These are phyloP conservation scores for Parotia lawesii DNA, from an alignment of 2,113 vertebrate genomes.

Conservation along the genomic window DNA sequence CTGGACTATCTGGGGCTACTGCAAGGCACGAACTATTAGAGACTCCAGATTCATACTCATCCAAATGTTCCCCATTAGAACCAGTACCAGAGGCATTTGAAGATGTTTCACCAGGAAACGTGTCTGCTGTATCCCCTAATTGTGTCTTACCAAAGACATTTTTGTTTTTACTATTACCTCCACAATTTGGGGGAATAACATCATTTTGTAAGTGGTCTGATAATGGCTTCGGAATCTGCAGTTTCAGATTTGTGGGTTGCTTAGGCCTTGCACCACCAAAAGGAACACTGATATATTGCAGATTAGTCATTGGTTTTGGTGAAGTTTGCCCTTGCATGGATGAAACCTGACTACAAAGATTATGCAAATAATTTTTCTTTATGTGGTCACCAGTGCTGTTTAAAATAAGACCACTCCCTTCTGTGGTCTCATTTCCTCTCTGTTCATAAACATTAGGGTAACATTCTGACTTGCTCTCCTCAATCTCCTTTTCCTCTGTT, in stretches of 20 bases:
- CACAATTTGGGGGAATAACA: constrained; percentile 73
- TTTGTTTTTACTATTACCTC: constrained; percentile 86
- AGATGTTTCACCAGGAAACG: constrained; percentile 69
- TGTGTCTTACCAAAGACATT: constrained; percentile 79
- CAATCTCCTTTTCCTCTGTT: constrained; percentile 97
- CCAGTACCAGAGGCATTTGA: constrained; percentile 62
- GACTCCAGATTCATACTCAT: constrained; percentile 73
- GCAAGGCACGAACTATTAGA: constrained; percentile 74
- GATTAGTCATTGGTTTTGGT: constrained; percentile 70
- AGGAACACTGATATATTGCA: constrained; percentile 87
- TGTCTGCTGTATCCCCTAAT: constrained; percentile 51
- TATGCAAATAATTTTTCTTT: constrained; percentile 78
- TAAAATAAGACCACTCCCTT: constrained; percentile 69
- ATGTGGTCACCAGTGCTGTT: constrained; percentile 72
- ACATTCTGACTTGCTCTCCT: constrained; percentile 95
- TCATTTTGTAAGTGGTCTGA: constrained; percentile 88
- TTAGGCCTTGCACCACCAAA: constrained; percentile 97
- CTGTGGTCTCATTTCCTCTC: constrained; percentile 74
- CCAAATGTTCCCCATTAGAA: constrained; percentile 76
- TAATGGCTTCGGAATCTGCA: constrained; percentile 90
- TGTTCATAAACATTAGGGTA: constrained; percentile 77
- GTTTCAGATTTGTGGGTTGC: constrained; percentile 90
- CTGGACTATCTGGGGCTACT: constrained; percentile 85
- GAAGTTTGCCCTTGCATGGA: constrained; percentile 71
- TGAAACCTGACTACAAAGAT: constrained; percentile 74